Conservation (phyloP, 2,888 invertebrate genomes). For the Chironomus tentans region DNA sequence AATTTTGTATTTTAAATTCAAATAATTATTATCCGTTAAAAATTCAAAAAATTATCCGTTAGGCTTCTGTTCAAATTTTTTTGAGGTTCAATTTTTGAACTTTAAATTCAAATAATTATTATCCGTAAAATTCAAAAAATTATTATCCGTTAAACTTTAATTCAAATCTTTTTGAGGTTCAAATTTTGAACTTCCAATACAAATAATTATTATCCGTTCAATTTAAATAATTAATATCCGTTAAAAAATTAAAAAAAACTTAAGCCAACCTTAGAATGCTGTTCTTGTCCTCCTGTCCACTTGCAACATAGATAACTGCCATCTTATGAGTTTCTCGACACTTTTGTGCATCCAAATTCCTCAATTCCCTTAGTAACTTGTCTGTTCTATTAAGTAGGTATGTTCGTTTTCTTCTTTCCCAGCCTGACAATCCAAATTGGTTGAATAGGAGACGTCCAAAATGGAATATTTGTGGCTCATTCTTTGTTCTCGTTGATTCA, state of each 20-base stretch:
- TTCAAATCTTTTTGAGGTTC: no score
- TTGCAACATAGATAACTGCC: slow-evolving; percentile 96
- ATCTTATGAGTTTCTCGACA: slow-evolving; percentile 93
- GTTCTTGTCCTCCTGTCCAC: slow-evolving; percentile 93
- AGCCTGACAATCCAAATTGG: slow-evolving; percentile 82
- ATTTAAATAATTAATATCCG: no score
- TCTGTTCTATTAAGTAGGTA: slow-evolving; percentile 83
- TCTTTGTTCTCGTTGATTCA: slow-evolving; percentile 32
- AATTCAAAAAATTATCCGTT: no score
- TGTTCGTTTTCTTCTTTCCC: slow-evolving; percentile 76
- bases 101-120: no score
- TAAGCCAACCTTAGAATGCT: slow-evolving; percentile 55
- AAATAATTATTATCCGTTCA: no score
- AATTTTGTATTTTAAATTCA: no score
- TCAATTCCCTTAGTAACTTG: slow-evolving; percentile 76
- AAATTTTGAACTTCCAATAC: no score
- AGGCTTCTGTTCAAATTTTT: no score
- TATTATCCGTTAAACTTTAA: no score
- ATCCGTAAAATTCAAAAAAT: no score
- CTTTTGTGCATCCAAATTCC: slow-evolving; percentile 85
- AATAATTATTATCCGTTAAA: no score
- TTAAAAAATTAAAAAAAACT: background rate
- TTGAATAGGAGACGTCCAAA: slow-evolving; percentile 82
- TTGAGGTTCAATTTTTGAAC: no score
- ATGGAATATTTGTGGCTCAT: slow-evolving; percentile 58